Percentiles rank a stretch among this genome's conserved stretches.
Evolutionary conservation across 2,797 vertebrate genomes (phyloP).

Genomic region (Carduelis carduelis): DNA sequence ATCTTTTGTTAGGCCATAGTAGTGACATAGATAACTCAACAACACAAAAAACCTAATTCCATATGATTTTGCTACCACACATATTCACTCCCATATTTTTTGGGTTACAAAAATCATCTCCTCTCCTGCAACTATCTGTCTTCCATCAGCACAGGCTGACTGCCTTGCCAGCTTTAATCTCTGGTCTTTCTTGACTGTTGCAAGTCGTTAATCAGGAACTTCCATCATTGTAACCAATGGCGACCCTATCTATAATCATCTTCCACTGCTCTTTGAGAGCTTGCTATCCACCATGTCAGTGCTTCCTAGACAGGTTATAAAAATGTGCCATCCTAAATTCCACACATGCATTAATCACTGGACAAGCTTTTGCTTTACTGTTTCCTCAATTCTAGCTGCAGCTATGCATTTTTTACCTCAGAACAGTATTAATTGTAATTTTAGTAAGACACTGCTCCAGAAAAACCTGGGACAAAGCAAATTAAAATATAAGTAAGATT

Average conservation of each 20-base stretch:
- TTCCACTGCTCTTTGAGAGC: slow-evolving; percentile 8
- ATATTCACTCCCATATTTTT: background rate
- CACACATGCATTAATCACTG: slow-evolving; percentile 28
- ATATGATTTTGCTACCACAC: background rate
- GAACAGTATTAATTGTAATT: background rate
- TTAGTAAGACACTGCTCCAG: background rate
- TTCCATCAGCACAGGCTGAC: slow-evolving; percentile 5
- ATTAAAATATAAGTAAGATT: background rate
- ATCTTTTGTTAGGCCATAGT: background rate
- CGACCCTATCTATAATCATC: slow-evolving; percentile 47
- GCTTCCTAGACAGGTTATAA: background rate
- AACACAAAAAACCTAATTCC: background rate
- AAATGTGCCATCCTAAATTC: slow-evolving; percentile 23
- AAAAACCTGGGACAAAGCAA: background rate
- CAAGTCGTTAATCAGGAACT: slow-evolving; percentile 48
- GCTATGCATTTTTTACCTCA: background rate
- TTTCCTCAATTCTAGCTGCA: background rate
- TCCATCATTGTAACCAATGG: slow-evolving; percentile 25
- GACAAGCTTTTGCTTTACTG: background rate
- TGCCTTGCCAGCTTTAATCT: slow-evolving; percentile 21
- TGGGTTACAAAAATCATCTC: background rate
- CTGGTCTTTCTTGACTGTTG: background rate
- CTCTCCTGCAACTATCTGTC: background rate
- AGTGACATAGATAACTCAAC: background rate
- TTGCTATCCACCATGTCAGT: slow-evolving; percentile 1